Evolutionary conservation across 1,140 invertebrate species (phyloP).

Genomic region (Aphelenchoides besseyi): DNA sequence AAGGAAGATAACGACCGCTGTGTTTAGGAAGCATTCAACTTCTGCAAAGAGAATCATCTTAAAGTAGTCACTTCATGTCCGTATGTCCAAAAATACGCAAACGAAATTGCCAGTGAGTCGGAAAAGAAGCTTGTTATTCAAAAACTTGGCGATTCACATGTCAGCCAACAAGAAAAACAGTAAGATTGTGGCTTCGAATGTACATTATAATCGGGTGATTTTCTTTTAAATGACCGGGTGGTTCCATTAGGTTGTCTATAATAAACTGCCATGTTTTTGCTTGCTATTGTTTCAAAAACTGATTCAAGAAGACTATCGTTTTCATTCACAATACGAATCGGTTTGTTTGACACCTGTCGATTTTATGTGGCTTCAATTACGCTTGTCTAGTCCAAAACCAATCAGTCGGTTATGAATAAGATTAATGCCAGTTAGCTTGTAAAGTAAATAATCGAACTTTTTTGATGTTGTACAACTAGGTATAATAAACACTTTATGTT

Average conservation of each 20-base stretch:
- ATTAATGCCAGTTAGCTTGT: too few species aligned
- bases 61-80: slow-evolving; percentile 4
- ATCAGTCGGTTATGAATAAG: too few species aligned
- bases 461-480: too few species aligned
- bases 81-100: slow-evolving; percentile 9
- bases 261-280: not conserved
- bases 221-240: not conserved
- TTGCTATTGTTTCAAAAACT: too few species aligned
- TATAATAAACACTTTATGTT: not conserved
- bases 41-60: slow-evolving; percentile 3
- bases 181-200: not conserved
- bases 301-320: too few species aligned
- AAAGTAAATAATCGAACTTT: too few species aligned
- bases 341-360: not conserved
- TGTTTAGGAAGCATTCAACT: slow-evolving; percentile 4
- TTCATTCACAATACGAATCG: not conserved
- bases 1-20: not conserved
- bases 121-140: slow-evolving; percentile 11
- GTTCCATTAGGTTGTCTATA: not conserved
- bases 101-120: not conserved
- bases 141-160: not conserved
- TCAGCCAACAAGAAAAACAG: not conserved
- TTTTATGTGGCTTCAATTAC: not conserved
- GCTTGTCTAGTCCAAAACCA: not conserved
- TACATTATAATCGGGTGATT: not conserved